Percentiles rank a stretch among this genome's conserved stretches.
Conservation (phyloP, 2,797 vertebrate genomes). For the Gadopsis marmoratus region DNA sequence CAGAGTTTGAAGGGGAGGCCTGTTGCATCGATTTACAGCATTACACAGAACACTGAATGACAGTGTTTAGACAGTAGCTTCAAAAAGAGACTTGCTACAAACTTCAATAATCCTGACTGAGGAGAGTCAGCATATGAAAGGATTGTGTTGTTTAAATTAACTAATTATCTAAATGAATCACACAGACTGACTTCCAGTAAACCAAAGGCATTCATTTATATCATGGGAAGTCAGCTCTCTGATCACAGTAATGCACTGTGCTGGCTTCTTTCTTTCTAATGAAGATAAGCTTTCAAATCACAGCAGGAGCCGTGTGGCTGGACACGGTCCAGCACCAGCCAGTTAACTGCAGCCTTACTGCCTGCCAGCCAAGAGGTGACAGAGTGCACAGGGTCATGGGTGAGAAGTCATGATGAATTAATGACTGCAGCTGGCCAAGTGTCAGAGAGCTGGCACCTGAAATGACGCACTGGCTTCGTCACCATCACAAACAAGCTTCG, state of each 20-base stretch:
- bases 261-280: conserved; percentile 68
- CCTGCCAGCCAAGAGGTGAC: conserved; percentile 66
- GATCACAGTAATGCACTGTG: conserved; percentile 68
- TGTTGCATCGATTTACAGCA: too few species aligned
- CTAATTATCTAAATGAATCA: conserved; percentile 52
- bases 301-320: conserved; percentile 67
- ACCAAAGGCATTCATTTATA: conserved; percentile 50
- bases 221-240: conserved; percentile 48
- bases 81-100: conserved; percentile 34
- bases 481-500: conserved; percentile 33
- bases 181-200: conserved; percentile 39
- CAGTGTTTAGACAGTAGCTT: conserved; percentile 25
- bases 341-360: conserved; percentile 57
- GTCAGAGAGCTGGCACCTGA: conserved; percentile 64
- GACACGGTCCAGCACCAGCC: conserved; percentile 63
- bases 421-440: conserved; percentile 64
- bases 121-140: conserved; percentile 20
- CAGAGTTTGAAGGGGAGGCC: too few species aligned
- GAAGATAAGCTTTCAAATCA: conserved; percentile 77
- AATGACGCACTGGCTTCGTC: conserved; percentile 55
- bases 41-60: neutral
- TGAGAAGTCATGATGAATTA: conserved; percentile 59
- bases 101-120: conserved; percentile 37
- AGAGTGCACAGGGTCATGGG: conserved; percentile 59
- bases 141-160: conserved; percentile 37